These are phyloP conservation scores for Tromatobia lineatoria DNA, from an alignment of 2,888 invertebrate genomes.

Conservation along the genomic window DNA sequence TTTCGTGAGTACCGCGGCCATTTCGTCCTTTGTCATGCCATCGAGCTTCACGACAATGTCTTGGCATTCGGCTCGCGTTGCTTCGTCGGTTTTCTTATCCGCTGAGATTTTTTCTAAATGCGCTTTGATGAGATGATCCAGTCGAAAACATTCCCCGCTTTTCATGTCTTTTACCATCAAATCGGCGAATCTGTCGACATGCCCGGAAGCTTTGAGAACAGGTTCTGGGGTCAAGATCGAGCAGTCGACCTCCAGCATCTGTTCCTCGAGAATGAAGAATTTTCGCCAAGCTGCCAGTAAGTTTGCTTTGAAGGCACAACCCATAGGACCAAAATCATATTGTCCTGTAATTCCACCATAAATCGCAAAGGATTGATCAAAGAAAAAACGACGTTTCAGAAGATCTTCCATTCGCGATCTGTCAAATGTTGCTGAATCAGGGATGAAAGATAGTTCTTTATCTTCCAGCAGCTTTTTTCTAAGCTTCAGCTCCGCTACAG, in stretches of 20 bases:
- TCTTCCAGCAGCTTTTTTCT: slow-evolving; percentile 97
- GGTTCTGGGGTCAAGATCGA: slow-evolving; percentile 98
- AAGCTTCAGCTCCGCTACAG: slow-evolving; percentile 96
- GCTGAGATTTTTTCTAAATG: slow-evolving; percentile 94
- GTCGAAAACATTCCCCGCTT: slow-evolving; percentile 98
- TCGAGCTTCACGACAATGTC: slow-evolving; percentile 94
- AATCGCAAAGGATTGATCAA: slow-evolving; percentile 99
- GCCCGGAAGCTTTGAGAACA: slow-evolving; percentile 98
- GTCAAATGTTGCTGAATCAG: slow-evolving; percentile 92
- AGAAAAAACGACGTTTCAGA: slow-evolving; percentile 98
- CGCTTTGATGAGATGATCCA: slow-evolving; percentile 99
- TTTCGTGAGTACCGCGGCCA: slow-evolving; percentile 93
- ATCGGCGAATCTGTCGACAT: slow-evolving; percentile 99
- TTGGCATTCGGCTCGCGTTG: slow-evolving; percentile 91
- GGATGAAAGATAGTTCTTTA: slow-evolving; percentile 94
- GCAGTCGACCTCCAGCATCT: slow-evolving; percentile 99
- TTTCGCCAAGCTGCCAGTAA: slow-evolving; percentile 97
- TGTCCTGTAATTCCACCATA: slow-evolving; percentile 98
- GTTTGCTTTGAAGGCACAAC: slow-evolving; percentile 98
- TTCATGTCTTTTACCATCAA: slow-evolving; percentile 99
- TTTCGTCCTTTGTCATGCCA: slow-evolving; percentile 96
- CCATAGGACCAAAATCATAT: slow-evolving; percentile 99
- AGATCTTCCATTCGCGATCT: slow-evolving; percentile 98
- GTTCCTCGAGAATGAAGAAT: slow-evolving; percentile 98
- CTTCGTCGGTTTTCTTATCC: slow-evolving; percentile 93